Evolutionary conservation across 2,888 invertebrate genomes (phyloP).

Genomic region (Napeogenes inachia): DNA sequence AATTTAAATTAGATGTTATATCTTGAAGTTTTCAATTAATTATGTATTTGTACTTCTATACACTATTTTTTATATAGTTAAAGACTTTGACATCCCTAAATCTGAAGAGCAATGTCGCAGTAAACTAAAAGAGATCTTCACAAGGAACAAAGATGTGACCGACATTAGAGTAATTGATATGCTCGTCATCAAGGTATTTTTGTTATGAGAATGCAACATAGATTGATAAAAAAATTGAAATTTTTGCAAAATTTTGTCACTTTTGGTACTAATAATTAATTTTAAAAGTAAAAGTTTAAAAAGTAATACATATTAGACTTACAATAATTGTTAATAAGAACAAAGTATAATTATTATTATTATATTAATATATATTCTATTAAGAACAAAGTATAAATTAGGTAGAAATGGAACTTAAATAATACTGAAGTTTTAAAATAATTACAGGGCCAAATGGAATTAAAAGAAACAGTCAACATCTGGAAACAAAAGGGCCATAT

Average conservation of each 20-base stretch:
- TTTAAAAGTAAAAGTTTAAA: no score
- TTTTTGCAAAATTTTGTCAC: no score
- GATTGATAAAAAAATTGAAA: no score
- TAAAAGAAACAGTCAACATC: slow-evolving; percentile 88
- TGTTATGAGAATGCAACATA: background rate
- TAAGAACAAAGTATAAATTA: no score
- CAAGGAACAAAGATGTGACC: slow-evolving; percentile 84
- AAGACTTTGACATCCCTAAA: slow-evolving; percentile 90
- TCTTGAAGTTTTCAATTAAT: background rate
- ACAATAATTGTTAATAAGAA: no score
- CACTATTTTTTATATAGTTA: slow-evolving; percentile 73
- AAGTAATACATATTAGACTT: no score
- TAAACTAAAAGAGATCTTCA: slow-evolving; percentile 88
- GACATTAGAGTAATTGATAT: slow-evolving; percentile 95
- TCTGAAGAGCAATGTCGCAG: slow-evolving; percentile 80
- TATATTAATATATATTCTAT: no score
- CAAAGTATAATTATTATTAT: no score
- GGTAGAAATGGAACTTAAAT: background rate
- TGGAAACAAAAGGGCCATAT: slow-evolving; percentile 95
- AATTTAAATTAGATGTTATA: background rate
- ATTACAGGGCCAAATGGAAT: slow-evolving; percentile 94
- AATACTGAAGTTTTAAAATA: background rate
- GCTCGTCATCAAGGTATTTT: slow-evolving; percentile 90
- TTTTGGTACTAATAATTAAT: no score
- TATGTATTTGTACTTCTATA: background rate